A percentile compares a stretch with the other conserved stretches of the same genome.
Conservation (phyloP, 2,113 vertebrate species). For the Ageneiosus marmoratus region DNA sequence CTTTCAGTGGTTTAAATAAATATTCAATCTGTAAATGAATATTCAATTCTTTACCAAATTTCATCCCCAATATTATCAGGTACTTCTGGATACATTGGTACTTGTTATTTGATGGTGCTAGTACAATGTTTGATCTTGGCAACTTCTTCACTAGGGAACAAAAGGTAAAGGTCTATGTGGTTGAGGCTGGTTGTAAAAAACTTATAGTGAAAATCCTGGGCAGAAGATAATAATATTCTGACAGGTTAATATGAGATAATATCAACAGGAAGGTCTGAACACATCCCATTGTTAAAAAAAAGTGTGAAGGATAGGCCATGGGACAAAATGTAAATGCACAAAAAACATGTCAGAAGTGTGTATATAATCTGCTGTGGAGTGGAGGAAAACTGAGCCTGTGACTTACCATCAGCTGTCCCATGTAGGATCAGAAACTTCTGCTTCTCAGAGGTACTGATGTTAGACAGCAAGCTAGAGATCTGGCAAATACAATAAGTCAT, state of each 20-base stretch:
- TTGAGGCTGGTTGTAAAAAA: background rate
- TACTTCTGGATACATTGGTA: background rate
- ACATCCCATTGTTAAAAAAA: background rate
- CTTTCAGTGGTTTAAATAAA: too few relatives aligned
- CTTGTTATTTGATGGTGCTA: background rate
- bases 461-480: slow-evolving; percentile 66
- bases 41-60: too few relatives aligned
- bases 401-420: slow-evolving; percentile 70
- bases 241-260: background rate
- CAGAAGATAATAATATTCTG: background rate
- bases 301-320: too few relatives aligned
- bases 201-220: background rate
- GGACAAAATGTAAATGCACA: slow-evolving; percentile 1
- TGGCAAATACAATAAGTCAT: slow-evolving; percentile 44
- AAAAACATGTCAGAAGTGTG: background rate
- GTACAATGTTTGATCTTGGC: background rate
- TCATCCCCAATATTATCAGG: background rate
- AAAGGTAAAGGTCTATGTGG: background rate
- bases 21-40: too few relatives aligned
- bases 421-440: slow-evolving; percentile 67
- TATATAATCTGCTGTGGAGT: background rate
- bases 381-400: background rate
- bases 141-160: background rate
- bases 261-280: background rate
- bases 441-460: slow-evolving; percentile 54